phyloP scores from a whole-genome alignment of 2,888 invertebrate species.

The Caenorhabditis sp. region DNA sequence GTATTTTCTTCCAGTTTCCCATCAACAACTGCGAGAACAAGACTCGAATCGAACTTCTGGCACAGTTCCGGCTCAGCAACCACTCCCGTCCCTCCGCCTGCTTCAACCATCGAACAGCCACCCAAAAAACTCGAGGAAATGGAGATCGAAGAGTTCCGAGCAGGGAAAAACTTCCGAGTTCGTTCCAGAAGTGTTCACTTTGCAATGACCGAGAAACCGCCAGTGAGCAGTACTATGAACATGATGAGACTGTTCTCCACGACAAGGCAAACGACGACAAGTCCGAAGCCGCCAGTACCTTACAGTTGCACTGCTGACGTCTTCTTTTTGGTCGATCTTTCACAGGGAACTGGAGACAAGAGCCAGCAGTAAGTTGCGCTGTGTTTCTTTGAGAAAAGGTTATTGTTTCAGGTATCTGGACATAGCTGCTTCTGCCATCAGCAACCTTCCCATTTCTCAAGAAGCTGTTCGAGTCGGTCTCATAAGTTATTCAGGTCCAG shows the following conservation, averaged over 20 bases:
- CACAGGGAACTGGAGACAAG: slow-evolving; percentile 70
- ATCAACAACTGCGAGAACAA: not conserved
- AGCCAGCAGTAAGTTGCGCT: slow-evolving; percentile 49
- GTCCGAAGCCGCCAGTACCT: slow-evolving; percentile 31
- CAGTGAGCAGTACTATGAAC: slow-evolving; percentile 20
- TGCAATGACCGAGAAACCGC: slow-evolving; percentile 54
- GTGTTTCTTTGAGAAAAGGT: not conserved
- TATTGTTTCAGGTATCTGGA: slow-evolving; percentile 58
- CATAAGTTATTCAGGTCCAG: slow-evolving; percentile 68
- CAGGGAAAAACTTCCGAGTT: slow-evolving; percentile 36
- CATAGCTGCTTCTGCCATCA: slow-evolving; percentile 63
- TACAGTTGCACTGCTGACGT: slow-evolving; percentile 61
- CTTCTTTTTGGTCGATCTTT: slow-evolving; percentile 65
- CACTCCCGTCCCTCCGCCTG: slow-evolving; percentile 29
- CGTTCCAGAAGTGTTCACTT: slow-evolving; percentile 58
- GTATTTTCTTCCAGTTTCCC: slow-evolving; percentile 1
- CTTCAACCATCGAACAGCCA: slow-evolving; percentile 30
- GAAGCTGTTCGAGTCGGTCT: slow-evolving; percentile 63
- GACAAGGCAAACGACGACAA: slow-evolving; percentile 32
- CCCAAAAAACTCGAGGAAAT: slow-evolving; percentile 10
- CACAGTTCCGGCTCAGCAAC: slow-evolving; percentile 15
- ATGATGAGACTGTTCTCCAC: slow-evolving; percentile 42
- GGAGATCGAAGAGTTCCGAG: not conserved
- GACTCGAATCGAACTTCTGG: slow-evolving; percentile 11
- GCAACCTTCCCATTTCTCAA: slow-evolving; percentile 62